Evolutionary conservation across 2,888 invertebrate genomes (phyloP).

Genomic region (Actias luna): DNA sequence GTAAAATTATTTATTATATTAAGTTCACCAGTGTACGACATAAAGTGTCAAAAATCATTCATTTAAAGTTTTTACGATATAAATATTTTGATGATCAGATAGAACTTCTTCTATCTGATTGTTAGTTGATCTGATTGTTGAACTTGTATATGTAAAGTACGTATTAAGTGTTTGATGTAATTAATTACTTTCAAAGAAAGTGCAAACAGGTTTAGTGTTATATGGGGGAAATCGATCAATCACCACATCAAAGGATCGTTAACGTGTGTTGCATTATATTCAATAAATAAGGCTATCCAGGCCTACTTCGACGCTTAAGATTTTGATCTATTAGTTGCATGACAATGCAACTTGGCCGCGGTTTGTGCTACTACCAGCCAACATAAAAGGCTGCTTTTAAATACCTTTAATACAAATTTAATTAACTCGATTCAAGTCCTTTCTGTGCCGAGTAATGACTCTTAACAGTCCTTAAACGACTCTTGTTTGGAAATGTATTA

Average conservation of each 20-base stretch:
- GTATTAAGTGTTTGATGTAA: background rate
- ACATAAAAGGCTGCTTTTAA: constrained; percentile 71
- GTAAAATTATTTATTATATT: too few relatives aligned
- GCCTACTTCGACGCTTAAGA: constrained; percentile 66
- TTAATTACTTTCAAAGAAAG: constrained; percentile 36
- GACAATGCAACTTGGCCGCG: constrained; percentile 57
- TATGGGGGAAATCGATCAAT: constrained; percentile 70
- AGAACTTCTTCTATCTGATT: background rate
- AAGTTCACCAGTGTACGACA: too few relatives aligned
- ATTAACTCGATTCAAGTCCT: constrained; percentile 70
- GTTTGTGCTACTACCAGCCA: constrained; percentile 74
- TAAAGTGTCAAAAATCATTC: too few relatives aligned
- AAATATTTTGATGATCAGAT: too few relatives aligned
- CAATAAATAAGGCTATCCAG: constrained; percentile 68
- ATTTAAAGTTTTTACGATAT: too few relatives aligned
- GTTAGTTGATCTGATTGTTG: background rate
- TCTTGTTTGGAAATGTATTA: constrained; percentile 75
- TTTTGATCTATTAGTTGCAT: constrained; percentile 77
- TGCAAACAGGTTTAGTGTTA: constrained; percentile 58
- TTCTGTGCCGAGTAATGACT: constrained; percentile 74
- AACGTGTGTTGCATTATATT: constrained; percentile 71
- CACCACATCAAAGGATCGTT: constrained; percentile 75
- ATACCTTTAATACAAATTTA: constrained; percentile 75
- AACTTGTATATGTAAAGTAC: background rate
- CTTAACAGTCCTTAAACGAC: constrained; percentile 72